A percentile compares a stretch with the other conserved stretches of the same genome.
phyloP scores from a whole-genome alignment of 2,888 invertebrate species.

The Choristoneura rosaceana region DNA sequence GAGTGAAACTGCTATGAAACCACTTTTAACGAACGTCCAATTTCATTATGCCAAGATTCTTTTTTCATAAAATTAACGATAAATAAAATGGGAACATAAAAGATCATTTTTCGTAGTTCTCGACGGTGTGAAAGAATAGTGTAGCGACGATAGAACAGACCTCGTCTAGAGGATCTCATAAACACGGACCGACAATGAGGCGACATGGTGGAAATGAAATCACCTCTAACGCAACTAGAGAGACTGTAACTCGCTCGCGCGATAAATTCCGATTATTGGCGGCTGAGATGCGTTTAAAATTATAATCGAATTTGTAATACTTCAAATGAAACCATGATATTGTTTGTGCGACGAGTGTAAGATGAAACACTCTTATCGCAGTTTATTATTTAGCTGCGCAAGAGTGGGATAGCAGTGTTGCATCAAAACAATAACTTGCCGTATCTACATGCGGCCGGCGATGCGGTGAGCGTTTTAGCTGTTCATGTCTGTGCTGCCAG shows the following conservation, averaged over 20 bases:
- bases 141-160: conserved; percentile 1
- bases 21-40: neutral
- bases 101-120: neutral
- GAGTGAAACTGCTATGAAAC: neutral
- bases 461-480: no score
- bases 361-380: no score
- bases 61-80: neutral
- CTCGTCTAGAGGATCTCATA: conserved; percentile 41
- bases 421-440: no score
- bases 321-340: neutral
- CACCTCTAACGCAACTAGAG: conserved; percentile 52
- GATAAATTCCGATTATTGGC: conserved; percentile 68
- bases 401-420: no score
- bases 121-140: neutral
- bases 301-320: conserved; percentile 57
- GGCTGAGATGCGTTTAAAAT: conserved; percentile 60
- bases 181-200: conserved; percentile 49
- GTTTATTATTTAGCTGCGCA: no score
- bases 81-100: neutral
- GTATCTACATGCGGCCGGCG: no score
- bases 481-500: no score
- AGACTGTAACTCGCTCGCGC: conserved; percentile 57
- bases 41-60: neutral
- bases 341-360: no score
- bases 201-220: conserved; percentile 59